These are phyloP conservation scores for Achlya flavicornis DNA, from an alignment of 2,888 invertebrate genomes.

Conservation along the genomic window DNA sequence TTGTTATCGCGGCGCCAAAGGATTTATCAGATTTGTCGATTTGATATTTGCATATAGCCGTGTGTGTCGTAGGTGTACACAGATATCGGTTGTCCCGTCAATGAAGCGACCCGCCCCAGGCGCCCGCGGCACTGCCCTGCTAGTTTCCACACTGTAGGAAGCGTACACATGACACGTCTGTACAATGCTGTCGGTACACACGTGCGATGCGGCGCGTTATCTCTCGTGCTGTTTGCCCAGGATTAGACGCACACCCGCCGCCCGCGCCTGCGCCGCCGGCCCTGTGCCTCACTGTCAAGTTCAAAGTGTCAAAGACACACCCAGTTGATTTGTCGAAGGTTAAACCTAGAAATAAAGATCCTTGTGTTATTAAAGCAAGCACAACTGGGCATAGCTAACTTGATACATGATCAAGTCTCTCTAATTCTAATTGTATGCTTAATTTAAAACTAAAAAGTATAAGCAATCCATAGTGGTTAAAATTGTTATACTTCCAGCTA, in stretches of 20 bases:
- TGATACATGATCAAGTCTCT: slow-evolving; percentile 8
- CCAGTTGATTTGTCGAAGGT: slow-evolving; percentile 46
- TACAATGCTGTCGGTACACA: slow-evolving; percentile 40
- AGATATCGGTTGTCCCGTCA: slow-evolving; percentile 12
- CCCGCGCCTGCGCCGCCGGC: slow-evolving; percentile 31
- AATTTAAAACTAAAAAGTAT: background rate
- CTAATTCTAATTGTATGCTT: slow-evolving; percentile 1
- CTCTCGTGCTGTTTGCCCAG: slow-evolving; percentile 65
- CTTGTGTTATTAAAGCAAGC: slow-evolving; percentile 24
- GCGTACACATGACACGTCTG: slow-evolving; percentile 20
- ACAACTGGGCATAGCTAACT: slow-evolving; percentile 1
- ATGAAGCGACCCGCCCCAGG: slow-evolving; percentile 11
- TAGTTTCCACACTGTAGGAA: slow-evolving; percentile 14
- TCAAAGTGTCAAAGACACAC: slow-evolving; percentile 73
- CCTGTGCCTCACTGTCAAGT: slow-evolving; percentile 74
- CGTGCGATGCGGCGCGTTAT: slow-evolving; percentile 48
- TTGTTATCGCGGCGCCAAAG: slow-evolving; percentile 14
- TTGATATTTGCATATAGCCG: slow-evolving; percentile 4
- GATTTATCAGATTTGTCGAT: slow-evolving; percentile 6
- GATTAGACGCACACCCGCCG: slow-evolving; percentile 53
- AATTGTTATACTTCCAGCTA: background rate
- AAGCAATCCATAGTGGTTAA: background rate
- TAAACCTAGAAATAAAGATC: slow-evolving; percentile 21
- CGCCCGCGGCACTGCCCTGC: background rate
- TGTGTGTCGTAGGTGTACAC: background rate